Percentiles rank a stretch among this genome's conserved stretches.
phyloP scores from a whole-genome alignment of 2,113 vertebrate species.

The Pterocles burchelli region DNA sequence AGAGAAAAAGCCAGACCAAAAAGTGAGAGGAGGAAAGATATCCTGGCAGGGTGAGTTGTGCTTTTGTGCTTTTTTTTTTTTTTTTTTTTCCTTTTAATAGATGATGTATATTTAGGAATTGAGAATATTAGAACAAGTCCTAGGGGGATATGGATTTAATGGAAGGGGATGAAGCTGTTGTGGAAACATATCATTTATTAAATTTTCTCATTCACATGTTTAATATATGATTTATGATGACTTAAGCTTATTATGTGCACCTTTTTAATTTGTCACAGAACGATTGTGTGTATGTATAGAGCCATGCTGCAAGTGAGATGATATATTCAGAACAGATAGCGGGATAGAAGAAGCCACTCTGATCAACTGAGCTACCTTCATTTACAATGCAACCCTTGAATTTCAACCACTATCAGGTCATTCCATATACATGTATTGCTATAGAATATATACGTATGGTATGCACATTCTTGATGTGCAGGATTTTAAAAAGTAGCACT shows the following conservation, averaged over 20 bases:
- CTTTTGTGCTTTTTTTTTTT: background rate
- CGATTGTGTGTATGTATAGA: background rate
- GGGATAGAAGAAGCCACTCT: background rate
- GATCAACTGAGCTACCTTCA: background rate
- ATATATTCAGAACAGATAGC: background rate
- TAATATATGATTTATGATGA: constrained; percentile 30
- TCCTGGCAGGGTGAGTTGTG: background rate
- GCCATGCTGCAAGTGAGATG: background rate
- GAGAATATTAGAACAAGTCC: constrained; percentile 25
- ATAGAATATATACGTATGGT: background rate
- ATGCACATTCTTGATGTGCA: background rate
- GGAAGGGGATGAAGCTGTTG: constrained; percentile 11
- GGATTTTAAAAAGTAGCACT: background rate
- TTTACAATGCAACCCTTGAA: background rate
- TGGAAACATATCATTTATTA: constrained; percentile 4
- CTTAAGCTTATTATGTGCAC: background rate
- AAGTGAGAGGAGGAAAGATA: background rate
- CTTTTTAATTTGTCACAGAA: constrained; percentile 18
- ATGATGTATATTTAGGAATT: background rate
- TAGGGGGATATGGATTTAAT: background rate
- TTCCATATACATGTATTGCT: background rate
- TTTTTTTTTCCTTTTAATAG: background rate
- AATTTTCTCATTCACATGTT: constrained; percentile 8
- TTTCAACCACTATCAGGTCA: background rate
- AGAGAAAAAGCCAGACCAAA: background rate